Conservation (phyloP, 2,113 vertebrate species). For the Pontoporia blainvillei region DNA sequence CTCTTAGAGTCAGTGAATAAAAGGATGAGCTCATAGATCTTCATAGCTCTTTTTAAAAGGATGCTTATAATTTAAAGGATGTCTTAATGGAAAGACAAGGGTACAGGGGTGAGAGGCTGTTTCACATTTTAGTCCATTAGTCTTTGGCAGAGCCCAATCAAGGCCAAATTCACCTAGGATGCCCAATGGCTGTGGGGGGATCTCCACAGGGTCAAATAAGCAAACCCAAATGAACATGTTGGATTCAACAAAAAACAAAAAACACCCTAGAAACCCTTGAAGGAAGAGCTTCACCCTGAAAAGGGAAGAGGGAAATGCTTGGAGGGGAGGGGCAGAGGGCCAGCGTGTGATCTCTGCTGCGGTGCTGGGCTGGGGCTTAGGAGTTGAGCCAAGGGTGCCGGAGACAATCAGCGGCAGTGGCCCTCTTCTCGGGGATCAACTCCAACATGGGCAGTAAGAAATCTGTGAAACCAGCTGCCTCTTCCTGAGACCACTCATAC, state of each 20-base stretch:
- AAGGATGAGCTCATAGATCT: slow-evolving; percentile 67
- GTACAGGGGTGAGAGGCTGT: slow-evolving; percentile 51
- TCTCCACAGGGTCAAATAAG: slow-evolving; percentile 77
- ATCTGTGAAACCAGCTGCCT: slow-evolving; percentile 92
- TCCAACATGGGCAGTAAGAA: slow-evolving; percentile 98
- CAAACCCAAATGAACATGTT: slow-evolving; percentile 79
- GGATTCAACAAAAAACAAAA: slow-evolving; percentile 58
- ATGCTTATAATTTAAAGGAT: slow-evolving; percentile 54
- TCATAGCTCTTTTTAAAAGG: slow-evolving; percentile 61
- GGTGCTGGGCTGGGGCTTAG: slow-evolving; percentile 75
- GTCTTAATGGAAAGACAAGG: slow-evolving; percentile 48
- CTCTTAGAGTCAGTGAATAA: slow-evolving; percentile 78
- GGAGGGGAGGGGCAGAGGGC: neutral
- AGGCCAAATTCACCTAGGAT: slow-evolving; percentile 75
- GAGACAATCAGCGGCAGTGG: slow-evolving; percentile 94
- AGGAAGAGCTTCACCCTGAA: slow-evolving; percentile 80
- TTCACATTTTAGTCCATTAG: slow-evolving; percentile 60
- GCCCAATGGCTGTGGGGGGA: slow-evolving; percentile 70
- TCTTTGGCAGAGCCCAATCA: slow-evolving; percentile 81
- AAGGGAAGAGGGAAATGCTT: slow-evolving; percentile 57
- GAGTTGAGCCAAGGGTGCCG: slow-evolving; percentile 92
- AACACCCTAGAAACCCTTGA: slow-evolving; percentile 74
- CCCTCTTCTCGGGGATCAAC: slow-evolving; percentile 93
- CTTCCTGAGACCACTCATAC: slow-evolving; percentile 95
- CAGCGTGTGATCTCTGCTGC: slow-evolving; percentile 67